Evolutionary conservation across 2,888 invertebrate species (phyloP).

Genomic region (Tetranychus truncatus): DNA sequence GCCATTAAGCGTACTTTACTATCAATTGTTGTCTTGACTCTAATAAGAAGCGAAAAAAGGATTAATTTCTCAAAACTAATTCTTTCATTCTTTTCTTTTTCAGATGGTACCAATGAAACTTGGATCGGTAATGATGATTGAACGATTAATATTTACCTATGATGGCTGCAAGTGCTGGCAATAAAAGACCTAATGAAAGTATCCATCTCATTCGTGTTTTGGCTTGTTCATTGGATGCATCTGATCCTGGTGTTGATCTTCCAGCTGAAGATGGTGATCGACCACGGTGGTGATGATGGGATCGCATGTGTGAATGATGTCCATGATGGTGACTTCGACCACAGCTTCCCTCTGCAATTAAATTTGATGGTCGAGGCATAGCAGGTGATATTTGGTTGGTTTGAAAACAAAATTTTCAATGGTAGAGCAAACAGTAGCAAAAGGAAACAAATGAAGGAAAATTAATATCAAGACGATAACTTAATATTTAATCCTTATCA

Average conservation of each 20-base stretch:
- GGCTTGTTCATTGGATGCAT: constrained; percentile 4
- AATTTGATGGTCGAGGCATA: background rate
- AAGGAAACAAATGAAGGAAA: background rate
- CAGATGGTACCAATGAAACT: too few species aligned
- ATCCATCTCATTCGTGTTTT: constrained; percentile 23
- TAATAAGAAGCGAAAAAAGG: too few species aligned
- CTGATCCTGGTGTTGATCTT: background rate
- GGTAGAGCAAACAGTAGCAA: background rate
- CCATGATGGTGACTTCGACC: constrained; percentile 3
- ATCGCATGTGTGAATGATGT: background rate
- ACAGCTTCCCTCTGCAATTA: constrained; percentile 4
- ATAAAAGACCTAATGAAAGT: constrained; percentile 24
- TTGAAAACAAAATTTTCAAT: background rate
- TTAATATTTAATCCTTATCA: too few species aligned
- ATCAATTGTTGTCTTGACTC: too few species aligned
- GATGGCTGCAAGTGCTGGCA: constrained; percentile 25
- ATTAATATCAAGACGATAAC: background rate
- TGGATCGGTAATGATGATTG: too few species aligned
- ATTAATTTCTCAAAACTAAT: too few species aligned
- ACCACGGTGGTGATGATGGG: background rate
- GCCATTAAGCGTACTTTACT: too few species aligned
- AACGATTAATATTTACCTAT: constrained; percentile 20
- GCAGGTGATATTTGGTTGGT: background rate
- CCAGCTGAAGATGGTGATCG: background rate
- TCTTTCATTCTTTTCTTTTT: too few species aligned